Base-by-base conservation (phyloP, 1,140 invertebrate species). In the Drosophila tsacasi region DNA sequence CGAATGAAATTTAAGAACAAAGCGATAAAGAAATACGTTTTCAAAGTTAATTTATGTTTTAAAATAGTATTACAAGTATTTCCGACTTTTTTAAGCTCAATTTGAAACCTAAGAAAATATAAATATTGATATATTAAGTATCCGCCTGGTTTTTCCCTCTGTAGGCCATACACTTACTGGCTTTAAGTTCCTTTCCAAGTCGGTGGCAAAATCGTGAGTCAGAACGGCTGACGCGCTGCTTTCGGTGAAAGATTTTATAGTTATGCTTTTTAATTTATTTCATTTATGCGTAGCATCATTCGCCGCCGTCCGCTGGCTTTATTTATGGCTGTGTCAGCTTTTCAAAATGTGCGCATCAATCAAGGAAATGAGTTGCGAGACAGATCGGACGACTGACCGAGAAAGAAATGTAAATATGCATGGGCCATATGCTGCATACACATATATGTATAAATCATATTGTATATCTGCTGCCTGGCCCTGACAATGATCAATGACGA, bases 181-280 rank as follows among this genome's bases (percentile, higher is more conserved):
- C 25, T 37, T 71, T 27, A 12, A 39, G 13, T 27, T 46, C 44
- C 21, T 47, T 71, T 52, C 40, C 7, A 37, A 67, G 10, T 78
- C 50, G 40, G 62, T 65, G 23, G 19, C 42, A 46, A 25, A 23
- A 37, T 49, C 21, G 49, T 86, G 83, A 86, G 49, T 89, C 83
- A 87, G 55, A 55, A 21, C 10, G 25, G 13, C 27, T 44, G 61
- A 65, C 47, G 50, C 21, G 57, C 37, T 55, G 12, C 46, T 73
- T 79, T 42, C 72, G 81, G 84, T 84, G 84, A 87, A 89, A 87
- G 81, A 89, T 87, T 81, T 68, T 85, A 89, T 87, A 89, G 85
- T 90, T 90, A 74, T 85, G 74, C 52, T 83, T 73, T 83, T 89
- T 74, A 81, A 81, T 85, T 90, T 85, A 79, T 90, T 85, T 73